phyloP scores from a whole-genome alignment of 2,888 invertebrate genomes.

The Rhimphoctona megacephalus region DNA sequence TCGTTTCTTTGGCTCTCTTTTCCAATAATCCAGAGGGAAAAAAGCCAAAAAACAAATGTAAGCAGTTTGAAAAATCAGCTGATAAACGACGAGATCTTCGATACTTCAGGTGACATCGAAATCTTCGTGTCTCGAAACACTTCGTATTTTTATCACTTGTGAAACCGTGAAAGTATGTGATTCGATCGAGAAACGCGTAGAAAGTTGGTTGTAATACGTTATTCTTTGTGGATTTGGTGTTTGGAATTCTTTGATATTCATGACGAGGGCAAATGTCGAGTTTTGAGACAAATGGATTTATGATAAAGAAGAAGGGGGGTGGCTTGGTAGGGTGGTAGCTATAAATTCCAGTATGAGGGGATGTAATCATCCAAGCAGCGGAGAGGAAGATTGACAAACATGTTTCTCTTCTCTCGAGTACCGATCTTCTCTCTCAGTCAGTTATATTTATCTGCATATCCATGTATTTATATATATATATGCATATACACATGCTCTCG shows the following conservation, averaged over 20 bases:
- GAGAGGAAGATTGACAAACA: conserved; percentile 63
- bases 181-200: background rate
- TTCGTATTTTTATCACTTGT: background rate
- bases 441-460: conserved; percentile 12
- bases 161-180: background rate
- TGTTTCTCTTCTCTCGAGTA: conserved; percentile 61
- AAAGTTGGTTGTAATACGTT: background rate
- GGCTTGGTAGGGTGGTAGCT: background rate
- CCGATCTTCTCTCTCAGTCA: conserved; percentile 17
- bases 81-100: background rate
- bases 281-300: conserved; percentile 62
- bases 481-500: conserved; percentile 11
- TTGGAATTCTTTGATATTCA: conserved; percentile 39
- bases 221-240: background rate
- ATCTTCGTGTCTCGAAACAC: background rate
- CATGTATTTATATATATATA: background rate
- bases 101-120: background rate
- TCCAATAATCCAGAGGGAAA: no score
- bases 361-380: conserved; percentile 56
- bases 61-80: background rate
- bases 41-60: no score
- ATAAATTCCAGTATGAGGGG: conserved; percentile 38
- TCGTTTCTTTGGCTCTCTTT: no score
- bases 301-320: conserved; percentile 11
- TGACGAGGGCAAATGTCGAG: conserved; percentile 38